Evolutionary conservation across 2,888 invertebrate species (phyloP).

Genomic region (Dryobotodes eremita): DNA sequence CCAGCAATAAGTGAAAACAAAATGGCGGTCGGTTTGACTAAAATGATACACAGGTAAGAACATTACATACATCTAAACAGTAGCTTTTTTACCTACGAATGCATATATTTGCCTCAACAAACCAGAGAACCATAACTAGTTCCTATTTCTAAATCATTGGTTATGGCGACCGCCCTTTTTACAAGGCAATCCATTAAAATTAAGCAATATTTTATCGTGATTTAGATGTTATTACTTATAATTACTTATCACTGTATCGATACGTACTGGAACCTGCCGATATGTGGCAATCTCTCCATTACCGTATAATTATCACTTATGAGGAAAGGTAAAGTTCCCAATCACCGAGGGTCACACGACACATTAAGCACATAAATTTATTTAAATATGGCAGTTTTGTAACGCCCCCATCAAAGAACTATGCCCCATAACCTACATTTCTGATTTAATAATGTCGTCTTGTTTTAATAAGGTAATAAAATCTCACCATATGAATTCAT

Average conservation of each 20-base stretch:
- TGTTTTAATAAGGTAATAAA: conserved; percentile 8
- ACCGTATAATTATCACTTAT: conserved; percentile 3
- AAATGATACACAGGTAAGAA: background rate
- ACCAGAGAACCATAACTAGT: background rate
- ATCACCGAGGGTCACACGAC: conserved; percentile 17
- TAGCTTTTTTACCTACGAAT: background rate
- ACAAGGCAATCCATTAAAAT: conserved; percentile 9
- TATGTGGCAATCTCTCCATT: conserved; percentile 39
- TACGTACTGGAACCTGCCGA: background rate
- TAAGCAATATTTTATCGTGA: conserved; percentile 19
- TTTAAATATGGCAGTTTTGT: conserved; percentile 24
- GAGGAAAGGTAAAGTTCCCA: conserved; percentile 4
- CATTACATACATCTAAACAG: background rate
- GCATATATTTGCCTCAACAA: background rate
- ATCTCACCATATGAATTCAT: conserved; percentile 7
- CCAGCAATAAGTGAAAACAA: background rate
- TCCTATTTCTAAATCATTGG: background rate
- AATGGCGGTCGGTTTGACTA: background rate
- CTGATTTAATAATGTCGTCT: conserved; percentile 13
- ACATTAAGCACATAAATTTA: conserved; percentile 28
- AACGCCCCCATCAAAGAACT: conserved; percentile 18
- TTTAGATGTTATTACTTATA: conserved; percentile 27
- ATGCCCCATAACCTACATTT: conserved; percentile 31
- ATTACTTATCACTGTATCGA: conserved; percentile 2
- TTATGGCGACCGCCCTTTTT: conserved; percentile 9